Conservation (phyloP, 1,140 invertebrate genomes). For the Drosophila nasuta region DNA sequence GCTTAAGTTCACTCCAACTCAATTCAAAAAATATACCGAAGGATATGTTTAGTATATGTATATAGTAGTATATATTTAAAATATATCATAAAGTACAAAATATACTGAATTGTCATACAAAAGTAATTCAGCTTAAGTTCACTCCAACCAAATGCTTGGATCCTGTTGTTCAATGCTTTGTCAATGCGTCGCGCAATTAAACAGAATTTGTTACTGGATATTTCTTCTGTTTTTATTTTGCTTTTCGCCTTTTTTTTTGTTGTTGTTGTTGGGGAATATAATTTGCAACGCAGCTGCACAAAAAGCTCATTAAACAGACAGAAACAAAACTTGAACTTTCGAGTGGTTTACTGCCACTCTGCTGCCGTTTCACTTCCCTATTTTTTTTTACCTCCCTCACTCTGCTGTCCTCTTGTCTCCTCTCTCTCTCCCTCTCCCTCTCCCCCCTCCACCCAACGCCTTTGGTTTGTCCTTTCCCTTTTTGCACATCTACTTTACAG, state of each 20-base stretch:
- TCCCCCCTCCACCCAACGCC: background rate
- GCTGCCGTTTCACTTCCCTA: constrained; percentile 1
- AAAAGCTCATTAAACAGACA: constrained; percentile 48
- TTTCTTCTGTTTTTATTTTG: background rate
- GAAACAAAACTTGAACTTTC: constrained; percentile 20
- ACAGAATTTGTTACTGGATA: constrained; percentile 27
- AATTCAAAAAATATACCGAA: too few relatives aligned
- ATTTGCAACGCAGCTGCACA: constrained; percentile 38
- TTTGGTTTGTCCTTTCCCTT: constrained; percentile 26
- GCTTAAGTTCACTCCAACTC: too few relatives aligned
- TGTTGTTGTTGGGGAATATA: constrained; percentile 4
- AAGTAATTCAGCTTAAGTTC: background rate
- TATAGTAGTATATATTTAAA: too few relatives aligned
- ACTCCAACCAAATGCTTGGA: background rate
- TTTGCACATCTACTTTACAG: constrained; percentile 43
- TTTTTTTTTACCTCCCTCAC: background rate
- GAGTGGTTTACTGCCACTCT: constrained; percentile 9
- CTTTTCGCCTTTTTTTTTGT: too few relatives aligned
- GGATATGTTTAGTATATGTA: too few relatives aligned
- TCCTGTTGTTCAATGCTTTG: constrained; percentile 9
- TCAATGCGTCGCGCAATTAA: constrained; percentile 19
- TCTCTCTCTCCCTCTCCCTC: background rate
- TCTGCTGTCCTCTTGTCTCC: background rate
- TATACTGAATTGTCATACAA: too few relatives aligned
- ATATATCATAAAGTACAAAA: too few relatives aligned